Base-by-base conservation (phyloP, 2,888 invertebrate genomes). In the Tiliacea aurago region DNA sequence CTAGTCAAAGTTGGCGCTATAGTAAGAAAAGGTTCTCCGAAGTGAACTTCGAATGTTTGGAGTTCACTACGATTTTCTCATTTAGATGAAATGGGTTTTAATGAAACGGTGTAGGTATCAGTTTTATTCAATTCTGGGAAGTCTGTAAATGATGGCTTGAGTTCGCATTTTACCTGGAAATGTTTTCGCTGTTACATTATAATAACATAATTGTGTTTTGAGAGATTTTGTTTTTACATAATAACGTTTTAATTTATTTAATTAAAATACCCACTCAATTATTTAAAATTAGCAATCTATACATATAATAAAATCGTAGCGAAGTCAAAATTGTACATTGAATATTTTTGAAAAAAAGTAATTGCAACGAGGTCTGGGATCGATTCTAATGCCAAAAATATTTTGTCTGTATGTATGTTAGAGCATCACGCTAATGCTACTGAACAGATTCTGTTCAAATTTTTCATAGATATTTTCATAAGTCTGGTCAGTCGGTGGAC, bases 61-160 rank as follows among this genome's bases (percentile, higher is more conserved):
- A 67, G 55, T 79, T 79, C 69, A 78, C 73, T 83, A 45, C 63
- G 79, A 78, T 81, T 67, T 79, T 79, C 82, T 78, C 78, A 81
- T 77, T 73, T 47, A 62, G 45, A 62, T 66, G 45, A 69, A 82
- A 82, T 56, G 33, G 41, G 47, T 63, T 33, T 53, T 33, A 77
- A 58, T 78, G 53, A 56, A 79, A 79, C 18, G 43, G 62, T 76
- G 53, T 79, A 55, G 28, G 56, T 77, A 65, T 62, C 76, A 55
- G 18, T 79, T 73, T 72, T 59, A 64, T 79, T 64, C n/a, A 23
- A 43, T 73, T 80, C 45, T 43, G 45, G 0, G 28, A 69, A 78
- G 33, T 47, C 23, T 58, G 45, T 5, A 7, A n/a, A 47, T 33
- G 69, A 61, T 43, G 9, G 18, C 7, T 51, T 20, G 9, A 33